Base-by-base conservation (phyloP, 2,888 invertebrate species). In the Phengaris arion region DNA sequence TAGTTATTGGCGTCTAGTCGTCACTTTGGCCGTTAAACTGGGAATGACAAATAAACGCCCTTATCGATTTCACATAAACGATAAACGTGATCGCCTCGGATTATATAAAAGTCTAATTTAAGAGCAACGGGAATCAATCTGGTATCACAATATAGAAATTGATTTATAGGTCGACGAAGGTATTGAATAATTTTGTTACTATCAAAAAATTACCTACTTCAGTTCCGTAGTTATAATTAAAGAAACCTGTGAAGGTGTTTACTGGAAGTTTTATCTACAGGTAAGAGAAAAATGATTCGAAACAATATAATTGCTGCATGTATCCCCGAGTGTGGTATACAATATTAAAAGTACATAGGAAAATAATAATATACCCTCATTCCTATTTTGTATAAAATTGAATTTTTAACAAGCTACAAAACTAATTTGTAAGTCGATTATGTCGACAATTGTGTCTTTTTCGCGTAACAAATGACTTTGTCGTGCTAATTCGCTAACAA, bases 31-130 rank as follows among this genome's bases (percentile, higher is more conserved):
- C 85, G 90, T 93, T 93, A 93, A 93, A 93, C 88, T 90, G 88
- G 87, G 89, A 89, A 91, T 86, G 91, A 90, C 90, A 87, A 90
- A 92, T 93, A 92, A 93, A 89, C 86, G 90, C 81, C 83, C 81
- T 85, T 85, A 93, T 93, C 92, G 93, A 93, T 93, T 93, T 92
- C 91, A 84, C 90, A 92, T 93, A 93, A 93, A 93, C 88, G 89
- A 85, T 89, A 87, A 87, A 92, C 92, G 92, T 92, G 91, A 91
- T 90, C 87, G 85, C 85, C 83, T 83, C 83, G 83, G 85, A 85
- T 78, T 80, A 79, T 80, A 84, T 86, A 84, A 83, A 82, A 82
- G 82, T 83, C 87, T 90, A 88, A 90, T 91, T 91, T 88, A 86
- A 85, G 83, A 84, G 81, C 80, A 80, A 81, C 81, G 80, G 79